Conservation (phyloP, 1,140 invertebrate genomes). For the Anthonomus grandis region DNA sequence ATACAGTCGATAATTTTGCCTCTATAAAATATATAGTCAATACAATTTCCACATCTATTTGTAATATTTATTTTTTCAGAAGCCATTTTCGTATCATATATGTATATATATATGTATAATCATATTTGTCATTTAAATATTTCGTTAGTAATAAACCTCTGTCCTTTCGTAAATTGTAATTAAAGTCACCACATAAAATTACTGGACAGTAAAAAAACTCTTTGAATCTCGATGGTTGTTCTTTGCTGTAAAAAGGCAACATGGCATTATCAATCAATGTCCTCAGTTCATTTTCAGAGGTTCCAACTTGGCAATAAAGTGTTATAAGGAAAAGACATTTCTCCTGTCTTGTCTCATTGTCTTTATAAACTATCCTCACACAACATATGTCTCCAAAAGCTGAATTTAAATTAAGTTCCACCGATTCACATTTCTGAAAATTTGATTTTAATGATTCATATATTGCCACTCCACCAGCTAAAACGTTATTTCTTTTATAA, state of each 20-base stretch:
- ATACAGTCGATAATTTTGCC: too few species aligned
- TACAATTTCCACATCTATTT: too few species aligned
- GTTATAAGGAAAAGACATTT: too few species aligned
- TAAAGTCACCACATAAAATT: not conserved
- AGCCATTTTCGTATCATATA: too few species aligned
- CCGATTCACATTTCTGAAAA: not conserved
- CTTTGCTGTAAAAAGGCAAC: not conserved
- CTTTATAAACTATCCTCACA: not conserved
- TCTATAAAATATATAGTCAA: too few species aligned
- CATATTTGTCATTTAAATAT: too few species aligned
- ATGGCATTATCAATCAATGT: not conserved
- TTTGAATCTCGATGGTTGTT: too few species aligned
- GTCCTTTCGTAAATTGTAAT: not conserved
- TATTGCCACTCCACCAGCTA: not conserved
- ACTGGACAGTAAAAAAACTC: too few species aligned
- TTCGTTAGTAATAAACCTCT: not conserved
- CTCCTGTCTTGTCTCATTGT: not conserved
- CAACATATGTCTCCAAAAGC: not conserved
- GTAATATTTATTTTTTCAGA: too few species aligned
- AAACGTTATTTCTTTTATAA: not conserved
- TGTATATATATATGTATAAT: too few species aligned
- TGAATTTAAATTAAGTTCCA: not conserved
- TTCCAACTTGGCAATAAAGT: not conserved
- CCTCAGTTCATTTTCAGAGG: not conserved
- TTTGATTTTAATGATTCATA: not conserved